Evolutionary conservation across 2,888 invertebrate species (phyloP), one percentile per base, ranked within the genome.

Genomic region (Perizoma affinitatum): DNA sequence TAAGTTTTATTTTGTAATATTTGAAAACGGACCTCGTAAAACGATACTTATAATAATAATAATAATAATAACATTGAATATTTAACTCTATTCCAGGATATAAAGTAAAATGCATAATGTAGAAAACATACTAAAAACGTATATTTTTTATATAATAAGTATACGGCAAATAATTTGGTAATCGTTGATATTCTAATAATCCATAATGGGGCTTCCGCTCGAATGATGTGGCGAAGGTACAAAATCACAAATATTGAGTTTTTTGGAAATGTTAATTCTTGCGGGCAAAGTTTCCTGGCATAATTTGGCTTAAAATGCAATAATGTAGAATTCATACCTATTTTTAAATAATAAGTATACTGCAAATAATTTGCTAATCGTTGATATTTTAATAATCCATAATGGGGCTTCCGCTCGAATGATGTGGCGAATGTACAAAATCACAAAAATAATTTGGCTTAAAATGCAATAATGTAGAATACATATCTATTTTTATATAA

Each of bases 71-170:
- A 33, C 4, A 38, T 7, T 38, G 38, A 38, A 9, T 9, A 6
- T 41, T 9, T 42, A 22, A 22, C 22, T 22, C 22, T 22, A 5
- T 43, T 50, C 34, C 44, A 35, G 36, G 36, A 44, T 36, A 44
- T 10, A 10, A 44, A 52, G 35, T 44, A 52, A n/a, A 52, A 52
- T 52, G 36, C 35, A 44, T 42, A 42, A 51, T 41, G n/a, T 38
- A 7, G 5, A 38, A 38, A 4, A 38, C 6, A 38, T 38, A 5
- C 3, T 7, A 38, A 38, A 22, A 22, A 22, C 22, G 22, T 22
- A 1, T 22, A 22, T 22, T 22, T 22, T 22, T 22, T 22, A 22
- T 22, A 22, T 22, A 22, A 22, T 22, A 22, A 22, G 22, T 22
- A 3, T 4, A 7, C 38, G 7, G 47, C 47, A 42, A 36, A 48